Evolutionary conservation across 2,113 vertebrate genomes (phyloP).

Genomic region (Clarias batrachus): DNA sequence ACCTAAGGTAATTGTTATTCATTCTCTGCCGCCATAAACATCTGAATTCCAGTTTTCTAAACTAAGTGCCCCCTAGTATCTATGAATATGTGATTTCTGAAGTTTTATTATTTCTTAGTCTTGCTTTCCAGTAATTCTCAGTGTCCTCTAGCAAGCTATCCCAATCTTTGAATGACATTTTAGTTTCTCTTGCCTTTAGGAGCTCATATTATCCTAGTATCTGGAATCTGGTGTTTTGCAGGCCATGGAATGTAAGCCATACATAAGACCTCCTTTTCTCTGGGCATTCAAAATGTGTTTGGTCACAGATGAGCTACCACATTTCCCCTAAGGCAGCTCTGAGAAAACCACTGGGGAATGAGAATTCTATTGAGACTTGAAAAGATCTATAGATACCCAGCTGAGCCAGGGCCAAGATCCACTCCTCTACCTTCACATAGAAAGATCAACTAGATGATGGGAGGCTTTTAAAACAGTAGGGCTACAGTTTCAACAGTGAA

Average conservation of each 20-base stretch:
- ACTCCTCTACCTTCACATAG: not conserved
- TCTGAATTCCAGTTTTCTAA: not conserved
- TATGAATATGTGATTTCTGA: not conserved
- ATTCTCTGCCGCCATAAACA: not conserved
- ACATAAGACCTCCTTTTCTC: not conserved
- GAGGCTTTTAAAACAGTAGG: not conserved
- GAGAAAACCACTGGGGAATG: not conserved
- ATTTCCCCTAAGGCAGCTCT: not conserved
- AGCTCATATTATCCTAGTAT: not conserved
- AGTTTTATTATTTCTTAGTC: not conserved
- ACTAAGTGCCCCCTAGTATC: not conserved
- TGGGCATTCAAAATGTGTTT: slow-evolving; percentile 8
- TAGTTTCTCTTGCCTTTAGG: no score
- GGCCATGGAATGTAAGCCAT: not conserved
- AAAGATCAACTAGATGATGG: not conserved
- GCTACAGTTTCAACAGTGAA: not conserved
- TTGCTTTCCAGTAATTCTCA: not conserved
- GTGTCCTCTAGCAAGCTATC: not conserved
- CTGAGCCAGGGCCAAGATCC: not conserved
- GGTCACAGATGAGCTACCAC: not conserved
- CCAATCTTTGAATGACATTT: not conserved
- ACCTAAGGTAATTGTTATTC: not conserved
- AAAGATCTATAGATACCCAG: not conserved
- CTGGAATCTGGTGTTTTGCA: not conserved
- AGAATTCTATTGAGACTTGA: slow-evolving; percentile 7